Percentiles rank a stretch among this genome's conserved stretches.
phyloP scores from a whole-genome alignment of 2,113 vertebrate species.

The Spea bombifrons region DNA sequence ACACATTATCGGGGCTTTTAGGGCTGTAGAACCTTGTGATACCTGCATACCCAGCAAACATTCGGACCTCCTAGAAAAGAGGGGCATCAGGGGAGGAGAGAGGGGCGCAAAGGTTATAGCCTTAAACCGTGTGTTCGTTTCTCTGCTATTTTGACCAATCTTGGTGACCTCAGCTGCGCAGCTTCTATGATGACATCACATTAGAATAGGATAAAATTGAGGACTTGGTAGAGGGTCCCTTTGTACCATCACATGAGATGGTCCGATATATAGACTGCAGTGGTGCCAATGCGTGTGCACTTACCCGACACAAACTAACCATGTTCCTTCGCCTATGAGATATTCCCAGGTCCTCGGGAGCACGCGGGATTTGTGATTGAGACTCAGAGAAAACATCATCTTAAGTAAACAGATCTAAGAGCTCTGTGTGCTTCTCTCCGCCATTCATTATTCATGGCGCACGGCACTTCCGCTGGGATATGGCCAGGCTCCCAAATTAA shows the following conservation, averaged over 20 bases:
- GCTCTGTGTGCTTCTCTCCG: constrained; percentile 22
- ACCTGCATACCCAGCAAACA: no score
- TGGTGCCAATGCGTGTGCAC: not conserved
- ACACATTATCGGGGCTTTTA: no score
- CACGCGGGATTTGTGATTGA: constrained; percentile 3
- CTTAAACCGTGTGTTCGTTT: no score
- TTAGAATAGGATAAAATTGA: no score
- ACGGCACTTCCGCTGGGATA: not conserved
- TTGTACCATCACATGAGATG: not conserved
- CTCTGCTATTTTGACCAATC: no score
- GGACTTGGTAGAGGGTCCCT: no score
- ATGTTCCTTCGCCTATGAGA: not conserved
- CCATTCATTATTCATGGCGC: constrained; percentile 28
- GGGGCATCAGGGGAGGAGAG: no score
- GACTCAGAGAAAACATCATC: constrained; percentile 23
- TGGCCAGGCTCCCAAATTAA: constrained; percentile 19
- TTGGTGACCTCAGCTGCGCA: no score
- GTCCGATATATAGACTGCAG: constrained; percentile 22
- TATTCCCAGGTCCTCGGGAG: constrained; percentile 16
- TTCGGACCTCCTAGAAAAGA: no score
- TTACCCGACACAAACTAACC: not conserved
- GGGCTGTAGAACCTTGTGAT: no score
- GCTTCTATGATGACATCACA: no score
- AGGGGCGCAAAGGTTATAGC: no score
- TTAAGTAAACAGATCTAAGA: constrained; percentile 27